These are phyloP conservation scores for Zaprionus ornatus DNA, from an alignment of 1,140 invertebrate species.

Conservation along the genomic window DNA sequence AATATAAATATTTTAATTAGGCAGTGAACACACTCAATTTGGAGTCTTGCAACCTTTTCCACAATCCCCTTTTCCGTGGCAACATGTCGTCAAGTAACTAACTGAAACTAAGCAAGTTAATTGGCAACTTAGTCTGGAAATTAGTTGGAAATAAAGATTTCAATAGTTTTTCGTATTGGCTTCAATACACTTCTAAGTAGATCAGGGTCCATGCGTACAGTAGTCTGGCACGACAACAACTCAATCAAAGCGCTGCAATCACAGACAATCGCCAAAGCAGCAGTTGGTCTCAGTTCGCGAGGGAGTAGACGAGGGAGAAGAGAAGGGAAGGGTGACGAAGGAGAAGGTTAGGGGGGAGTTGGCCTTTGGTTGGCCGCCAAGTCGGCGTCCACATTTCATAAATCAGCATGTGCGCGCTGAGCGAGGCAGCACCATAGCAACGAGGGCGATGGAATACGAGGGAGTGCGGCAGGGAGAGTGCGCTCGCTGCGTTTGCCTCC, in stretches of 20 bases:
- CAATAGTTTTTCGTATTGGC: neutral
- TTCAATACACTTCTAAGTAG: slow-evolving; percentile 17
- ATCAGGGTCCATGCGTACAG: slow-evolving; percentile 51
- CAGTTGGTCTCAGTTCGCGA: slow-evolving; percentile 32
- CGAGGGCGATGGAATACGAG: neutral
- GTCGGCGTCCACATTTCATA: slow-evolving; percentile 73
- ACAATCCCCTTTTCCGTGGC: neutral
- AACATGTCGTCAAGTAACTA: too few relatives aligned
- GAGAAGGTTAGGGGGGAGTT: neutral
- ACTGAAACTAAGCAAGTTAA: too few relatives aligned
- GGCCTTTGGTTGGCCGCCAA: slow-evolving; percentile 62
- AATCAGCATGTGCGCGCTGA: slow-evolving; percentile 62
- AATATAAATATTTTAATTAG: too few relatives aligned
- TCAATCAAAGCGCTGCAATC: slow-evolving; percentile 72
- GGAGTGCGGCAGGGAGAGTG: slow-evolving; percentile 1
- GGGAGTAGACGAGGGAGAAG: neutral
- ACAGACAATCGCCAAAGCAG: slow-evolving; percentile 52
- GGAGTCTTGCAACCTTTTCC: neutral
- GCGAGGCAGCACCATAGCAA: neutral
- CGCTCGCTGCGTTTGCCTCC: slow-evolving; percentile 49
- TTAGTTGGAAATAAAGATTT: neutral
- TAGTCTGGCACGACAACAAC: slow-evolving; percentile 69
- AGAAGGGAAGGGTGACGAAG: neutral
- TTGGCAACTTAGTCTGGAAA: too few relatives aligned
- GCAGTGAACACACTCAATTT: too few relatives aligned